Percentiles rank a stretch among this genome's conserved stretches.
phyloP scores from a whole-genome alignment of 2,113 vertebrate genomes.

The Petroica traversi region DNA sequence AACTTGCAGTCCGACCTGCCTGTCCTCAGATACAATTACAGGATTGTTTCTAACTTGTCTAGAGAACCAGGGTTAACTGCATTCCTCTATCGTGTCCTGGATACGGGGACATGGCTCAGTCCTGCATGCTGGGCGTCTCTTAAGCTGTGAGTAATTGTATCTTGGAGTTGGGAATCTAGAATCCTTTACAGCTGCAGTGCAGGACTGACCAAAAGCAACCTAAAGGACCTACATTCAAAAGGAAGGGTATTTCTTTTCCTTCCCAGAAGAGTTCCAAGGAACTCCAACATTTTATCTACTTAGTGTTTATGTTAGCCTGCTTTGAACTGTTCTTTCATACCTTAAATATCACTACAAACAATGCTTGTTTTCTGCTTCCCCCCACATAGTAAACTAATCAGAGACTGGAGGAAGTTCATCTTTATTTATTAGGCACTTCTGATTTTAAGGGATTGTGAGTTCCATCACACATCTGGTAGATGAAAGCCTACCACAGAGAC shows the following conservation, averaged over 20 bases:
- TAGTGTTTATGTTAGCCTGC: not conserved
- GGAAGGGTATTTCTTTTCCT: not conserved
- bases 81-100: not conserved
- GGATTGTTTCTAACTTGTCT: not conserved
- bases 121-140: not conserved
- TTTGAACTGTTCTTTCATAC: constrained; percentile 18
- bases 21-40: not conserved
- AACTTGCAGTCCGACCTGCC: not conserved
- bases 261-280: not conserved
- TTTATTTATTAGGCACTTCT: constrained; percentile 49
- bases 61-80: not conserved
- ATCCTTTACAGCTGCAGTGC: not conserved
- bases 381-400: not conserved
- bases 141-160: not conserved
- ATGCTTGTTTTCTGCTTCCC: not conserved
- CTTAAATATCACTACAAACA: not conserved
- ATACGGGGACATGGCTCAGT: not conserved
- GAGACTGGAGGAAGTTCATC: not conserved
- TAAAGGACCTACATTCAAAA: not conserved
- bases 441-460: constrained; percentile 21
- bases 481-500: not conserved
- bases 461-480: constrained; percentile 4
- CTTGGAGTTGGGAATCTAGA: not conserved
- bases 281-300: not conserved
- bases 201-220: not conserved